These are phyloP conservation scores for Limnephilus marmoratus DNA, from an alignment of 2,888 invertebrate species.

Conservation along the genomic window DNA sequence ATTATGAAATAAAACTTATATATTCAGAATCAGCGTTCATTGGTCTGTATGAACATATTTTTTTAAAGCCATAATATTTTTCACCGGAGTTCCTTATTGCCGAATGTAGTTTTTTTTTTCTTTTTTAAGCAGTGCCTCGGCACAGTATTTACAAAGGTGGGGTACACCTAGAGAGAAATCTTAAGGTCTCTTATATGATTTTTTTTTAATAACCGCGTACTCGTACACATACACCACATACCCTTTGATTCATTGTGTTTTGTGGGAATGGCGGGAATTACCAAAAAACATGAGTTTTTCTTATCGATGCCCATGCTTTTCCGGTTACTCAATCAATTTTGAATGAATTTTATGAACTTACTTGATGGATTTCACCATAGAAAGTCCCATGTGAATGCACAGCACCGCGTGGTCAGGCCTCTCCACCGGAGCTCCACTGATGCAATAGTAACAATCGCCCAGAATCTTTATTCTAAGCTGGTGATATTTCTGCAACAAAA, in stretches of 20 bases:
- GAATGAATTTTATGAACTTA: conserved; percentile 74
- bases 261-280: not conserved
- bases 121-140: not conserved
- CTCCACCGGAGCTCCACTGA: conserved; percentile 95
- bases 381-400: conserved; percentile 96
- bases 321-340: not conserved
- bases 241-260: not conserved
- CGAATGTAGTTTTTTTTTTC: not conserved
- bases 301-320: no score
- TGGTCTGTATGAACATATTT: no score
- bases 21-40: no score
- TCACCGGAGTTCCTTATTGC: no score
- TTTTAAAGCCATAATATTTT: no score
- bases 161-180: not conserved
- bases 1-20: no score
- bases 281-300: no score
- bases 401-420: conserved; percentile 94
- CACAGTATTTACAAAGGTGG: not conserved
- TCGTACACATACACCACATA: no score
- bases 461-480: conserved; percentile 96
- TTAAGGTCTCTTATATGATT: not conserved
- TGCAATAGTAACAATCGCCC: conserved; percentile 98
- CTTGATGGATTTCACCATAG: conserved; percentile 98
- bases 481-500: conserved; percentile 87
- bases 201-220: not conserved